Evolutionary conservation across 2,888 invertebrate species (phyloP).

Genomic region (Mantis religiosa): DNA sequence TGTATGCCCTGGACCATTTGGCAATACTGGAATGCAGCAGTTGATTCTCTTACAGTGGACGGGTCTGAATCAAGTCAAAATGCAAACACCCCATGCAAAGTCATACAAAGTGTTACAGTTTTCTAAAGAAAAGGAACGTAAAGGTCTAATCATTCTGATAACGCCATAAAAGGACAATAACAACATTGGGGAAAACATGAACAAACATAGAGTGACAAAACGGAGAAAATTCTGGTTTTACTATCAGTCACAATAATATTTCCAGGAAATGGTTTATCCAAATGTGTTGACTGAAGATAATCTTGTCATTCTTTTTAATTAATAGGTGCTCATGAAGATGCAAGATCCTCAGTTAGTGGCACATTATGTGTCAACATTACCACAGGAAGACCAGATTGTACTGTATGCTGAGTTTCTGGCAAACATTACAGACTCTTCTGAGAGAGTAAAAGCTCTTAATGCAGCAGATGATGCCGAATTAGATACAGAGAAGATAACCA

Average conservation of each 20-base stretch:
- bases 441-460: constrained; percentile 60
- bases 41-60: too few species aligned
- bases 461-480: constrained; percentile 72
- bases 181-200: too few species aligned
- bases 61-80: too few species aligned
- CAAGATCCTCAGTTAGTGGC: constrained; percentile 77
- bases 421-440: constrained; percentile 54
- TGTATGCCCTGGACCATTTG: too few species aligned
- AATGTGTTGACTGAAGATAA: background rate
- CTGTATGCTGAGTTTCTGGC: constrained; percentile 64
- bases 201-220: background rate
- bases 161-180: too few species aligned
- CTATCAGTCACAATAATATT: background rate
- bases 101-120: too few species aligned
- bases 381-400: constrained; percentile 55
- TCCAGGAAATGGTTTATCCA: background rate
- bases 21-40: too few species aligned
- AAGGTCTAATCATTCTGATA: too few species aligned
- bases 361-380: constrained; percentile 78
- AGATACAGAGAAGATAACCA: constrained; percentile 79
- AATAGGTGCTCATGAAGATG: constrained; percentile 66
- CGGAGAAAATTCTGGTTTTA: background rate
- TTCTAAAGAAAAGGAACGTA: too few species aligned
- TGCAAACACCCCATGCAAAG: too few species aligned
- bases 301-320: background rate